Conservation (phyloP, 1,140 invertebrate species). For the Drosophila lini region DNA sequence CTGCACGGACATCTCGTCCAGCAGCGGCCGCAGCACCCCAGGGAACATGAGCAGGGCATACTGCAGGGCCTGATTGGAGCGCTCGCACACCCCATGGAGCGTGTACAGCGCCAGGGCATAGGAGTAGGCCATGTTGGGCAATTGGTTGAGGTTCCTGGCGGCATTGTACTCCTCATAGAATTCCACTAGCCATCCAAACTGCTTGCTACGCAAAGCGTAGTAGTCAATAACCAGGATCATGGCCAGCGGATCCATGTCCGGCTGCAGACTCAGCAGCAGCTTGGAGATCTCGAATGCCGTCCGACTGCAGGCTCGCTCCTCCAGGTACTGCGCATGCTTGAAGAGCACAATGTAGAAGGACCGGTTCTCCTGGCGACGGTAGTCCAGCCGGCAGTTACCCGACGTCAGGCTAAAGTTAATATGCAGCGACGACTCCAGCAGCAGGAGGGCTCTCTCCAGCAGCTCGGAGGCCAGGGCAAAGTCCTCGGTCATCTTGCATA, state of each 20-base stretch:
- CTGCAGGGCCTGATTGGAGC: slow-evolving; percentile 89
- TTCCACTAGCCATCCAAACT: slow-evolving; percentile 93
- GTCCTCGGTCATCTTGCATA: slow-evolving; percentile 92
- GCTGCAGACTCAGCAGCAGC: slow-evolving; percentile 91
- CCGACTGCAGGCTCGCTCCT: slow-evolving; percentile 91
- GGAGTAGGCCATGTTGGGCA: slow-evolving; percentile 96
- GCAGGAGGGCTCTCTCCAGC: slow-evolving; percentile 91
- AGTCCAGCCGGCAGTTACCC: slow-evolving; percentile 92
- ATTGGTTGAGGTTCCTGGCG: slow-evolving; percentile 89
- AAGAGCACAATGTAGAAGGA: slow-evolving; percentile 93
- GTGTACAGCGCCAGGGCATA: slow-evolving; percentile 91
- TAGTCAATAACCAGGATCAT: slow-evolving; percentile 93
- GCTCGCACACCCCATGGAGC: slow-evolving; percentile 76
- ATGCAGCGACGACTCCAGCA: slow-evolving; percentile 92
- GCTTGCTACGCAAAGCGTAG: slow-evolving; percentile 92
- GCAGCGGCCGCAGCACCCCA: slow-evolving; percentile 88
- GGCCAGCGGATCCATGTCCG: slow-evolving; percentile 93
- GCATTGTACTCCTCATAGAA: slow-evolving; percentile 89
- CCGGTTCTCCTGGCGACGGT: slow-evolving; percentile 93
- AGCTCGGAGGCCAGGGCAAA: slow-evolving; percentile 91
- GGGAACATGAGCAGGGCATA: slow-evolving; percentile 94
- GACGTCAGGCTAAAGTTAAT: slow-evolving; percentile 91
- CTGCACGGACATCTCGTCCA: slow-evolving; percentile 92
- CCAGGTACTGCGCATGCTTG: slow-evolving; percentile 92
- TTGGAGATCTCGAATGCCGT: slow-evolving; percentile 93